Conservation (phyloP, 2,113 vertebrate genomes). For the Ascaphus truei region DNA sequence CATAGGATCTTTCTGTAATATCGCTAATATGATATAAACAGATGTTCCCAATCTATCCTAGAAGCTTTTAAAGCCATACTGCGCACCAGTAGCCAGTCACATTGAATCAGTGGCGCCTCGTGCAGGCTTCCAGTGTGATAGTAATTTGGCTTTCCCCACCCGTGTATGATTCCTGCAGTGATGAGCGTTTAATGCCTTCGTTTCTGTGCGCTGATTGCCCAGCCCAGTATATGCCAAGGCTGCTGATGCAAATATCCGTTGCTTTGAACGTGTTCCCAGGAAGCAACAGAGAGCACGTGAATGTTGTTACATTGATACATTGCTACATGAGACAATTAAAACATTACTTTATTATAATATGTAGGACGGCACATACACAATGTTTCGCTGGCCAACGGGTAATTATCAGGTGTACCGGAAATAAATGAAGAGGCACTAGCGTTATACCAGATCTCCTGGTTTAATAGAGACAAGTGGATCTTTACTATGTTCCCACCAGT, state of each 20-base stretch:
- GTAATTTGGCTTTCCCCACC: neutral
- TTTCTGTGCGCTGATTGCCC: constrained; percentile 12
- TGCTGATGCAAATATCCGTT: constrained; percentile 22
- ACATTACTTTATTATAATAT: no score
- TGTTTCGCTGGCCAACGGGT: no score
- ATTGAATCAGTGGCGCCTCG: constrained; percentile 5
- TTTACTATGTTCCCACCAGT: no score
- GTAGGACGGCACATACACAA: no score
- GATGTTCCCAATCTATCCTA: constrained; percentile 26
- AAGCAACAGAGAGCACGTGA: neutral
- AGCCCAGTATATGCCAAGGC: neutral
- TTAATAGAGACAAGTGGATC: no score
- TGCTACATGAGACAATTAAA: no score
- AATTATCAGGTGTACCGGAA: no score
- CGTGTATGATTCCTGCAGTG: constrained; percentile 11
- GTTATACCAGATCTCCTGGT: no score
- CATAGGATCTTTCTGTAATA: constrained; percentile 10
- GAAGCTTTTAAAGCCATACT: constrained; percentile 14
- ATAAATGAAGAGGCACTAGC: no score
- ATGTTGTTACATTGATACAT: no score
- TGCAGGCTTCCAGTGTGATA: constrained; percentile 11
- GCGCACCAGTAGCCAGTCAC: constrained; percentile 17
- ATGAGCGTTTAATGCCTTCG: constrained; percentile 28
- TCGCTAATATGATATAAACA: constrained; percentile 27
- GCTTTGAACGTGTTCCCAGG: constrained; percentile 1